Percentiles rank a stretch among this genome's conserved stretches.
Conservation (phyloP, 1,140 invertebrate genomes). For the Penaeus japonicus region DNA sequence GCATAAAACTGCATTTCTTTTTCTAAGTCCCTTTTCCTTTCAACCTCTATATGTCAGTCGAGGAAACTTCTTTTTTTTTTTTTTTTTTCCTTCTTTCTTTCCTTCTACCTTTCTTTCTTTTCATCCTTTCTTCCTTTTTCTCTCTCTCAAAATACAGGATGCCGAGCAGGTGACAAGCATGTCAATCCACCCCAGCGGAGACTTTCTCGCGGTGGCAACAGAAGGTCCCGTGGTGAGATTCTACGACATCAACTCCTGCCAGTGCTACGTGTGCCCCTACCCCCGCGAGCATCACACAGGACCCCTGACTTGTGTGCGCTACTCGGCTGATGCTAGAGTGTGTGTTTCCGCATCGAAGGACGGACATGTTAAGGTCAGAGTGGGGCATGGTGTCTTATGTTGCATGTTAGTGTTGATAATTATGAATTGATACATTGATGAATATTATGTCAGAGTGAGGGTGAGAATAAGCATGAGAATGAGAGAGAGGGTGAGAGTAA, state of each 20-base stretch:
- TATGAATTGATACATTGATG: neutral
- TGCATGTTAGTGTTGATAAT: slow-evolving; percentile 63
- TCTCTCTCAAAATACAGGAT: slow-evolving; percentile 73
- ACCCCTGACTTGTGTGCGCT: slow-evolving; percentile 78
- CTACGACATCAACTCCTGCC: slow-evolving; percentile 94
- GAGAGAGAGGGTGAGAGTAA: no score
- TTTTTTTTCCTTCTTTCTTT: neutral
- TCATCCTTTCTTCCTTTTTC: neutral
- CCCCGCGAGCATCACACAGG: slow-evolving; percentile 90
- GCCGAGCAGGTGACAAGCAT: slow-evolving; percentile 87
- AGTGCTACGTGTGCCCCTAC: slow-evolving; percentile 93
- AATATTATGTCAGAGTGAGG: neutral
- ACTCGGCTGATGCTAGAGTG: slow-evolving; percentile 81
- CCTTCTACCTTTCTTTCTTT: neutral
- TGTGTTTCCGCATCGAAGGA: slow-evolving; percentile 93
- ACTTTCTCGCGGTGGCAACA: slow-evolving; percentile 87
- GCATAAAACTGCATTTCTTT: neutral
- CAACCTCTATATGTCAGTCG: neutral
- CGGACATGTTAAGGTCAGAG: slow-evolving; percentile 81
- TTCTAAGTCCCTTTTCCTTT: neutral
- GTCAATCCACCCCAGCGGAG: slow-evolving; percentile 94
- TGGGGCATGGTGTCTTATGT: slow-evolving; percentile 59
- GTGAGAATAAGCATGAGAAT: no score
- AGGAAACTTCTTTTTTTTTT: neutral
- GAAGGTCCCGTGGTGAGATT: slow-evolving; percentile 89